These are phyloP conservation scores for Dicentrarchus labrax DNA, from an alignment of 2,113 vertebrate genomes.

Conservation along the genomic window DNA sequence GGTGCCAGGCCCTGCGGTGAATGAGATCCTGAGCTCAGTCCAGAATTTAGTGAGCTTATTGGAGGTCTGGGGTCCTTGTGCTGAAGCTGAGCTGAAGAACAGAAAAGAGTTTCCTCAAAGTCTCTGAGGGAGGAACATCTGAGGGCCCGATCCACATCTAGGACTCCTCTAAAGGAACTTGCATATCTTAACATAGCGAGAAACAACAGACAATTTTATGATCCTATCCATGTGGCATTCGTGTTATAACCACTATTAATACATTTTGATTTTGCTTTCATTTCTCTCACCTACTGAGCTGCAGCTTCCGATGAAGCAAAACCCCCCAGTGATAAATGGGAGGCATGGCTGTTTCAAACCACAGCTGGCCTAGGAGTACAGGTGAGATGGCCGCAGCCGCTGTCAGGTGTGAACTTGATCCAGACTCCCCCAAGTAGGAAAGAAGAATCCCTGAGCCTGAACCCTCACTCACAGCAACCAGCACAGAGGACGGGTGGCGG, in stretches of 20 bases:
- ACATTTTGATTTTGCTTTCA: not conserved
- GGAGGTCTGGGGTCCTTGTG: not conserved
- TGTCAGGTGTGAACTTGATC: constrained; percentile 87
- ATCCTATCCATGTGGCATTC: not conserved
- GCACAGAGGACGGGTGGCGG: constrained; percentile 81
- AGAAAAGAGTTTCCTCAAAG: constrained; percentile 90
- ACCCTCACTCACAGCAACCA: constrained; percentile 90
- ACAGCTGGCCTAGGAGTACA: constrained; percentile 88
- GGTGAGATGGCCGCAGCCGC: constrained; percentile 92
- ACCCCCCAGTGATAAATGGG: constrained; percentile 85
- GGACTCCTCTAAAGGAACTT: constrained; percentile 81
- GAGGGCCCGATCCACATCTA: constrained; percentile 83
- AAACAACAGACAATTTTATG: not conserved
- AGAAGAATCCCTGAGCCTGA: constrained; percentile 90
- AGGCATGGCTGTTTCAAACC: constrained; percentile 87
- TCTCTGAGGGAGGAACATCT: constrained; percentile 85
- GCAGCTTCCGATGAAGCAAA: constrained; percentile 86
- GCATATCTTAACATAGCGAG: constrained; percentile 81
- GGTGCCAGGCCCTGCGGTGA: constrained; percentile 17
- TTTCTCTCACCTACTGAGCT: constrained; percentile 88
- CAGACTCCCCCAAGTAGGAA: constrained; percentile 90
- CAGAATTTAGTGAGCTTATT: not conserved
- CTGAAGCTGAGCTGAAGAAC: constrained; percentile 56
- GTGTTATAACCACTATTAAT: not conserved
- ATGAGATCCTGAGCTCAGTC: constrained; percentile 1